Conservation (phyloP, 2,888 invertebrate genomes). For the Hirtodrosophila histrioides region DNA sequence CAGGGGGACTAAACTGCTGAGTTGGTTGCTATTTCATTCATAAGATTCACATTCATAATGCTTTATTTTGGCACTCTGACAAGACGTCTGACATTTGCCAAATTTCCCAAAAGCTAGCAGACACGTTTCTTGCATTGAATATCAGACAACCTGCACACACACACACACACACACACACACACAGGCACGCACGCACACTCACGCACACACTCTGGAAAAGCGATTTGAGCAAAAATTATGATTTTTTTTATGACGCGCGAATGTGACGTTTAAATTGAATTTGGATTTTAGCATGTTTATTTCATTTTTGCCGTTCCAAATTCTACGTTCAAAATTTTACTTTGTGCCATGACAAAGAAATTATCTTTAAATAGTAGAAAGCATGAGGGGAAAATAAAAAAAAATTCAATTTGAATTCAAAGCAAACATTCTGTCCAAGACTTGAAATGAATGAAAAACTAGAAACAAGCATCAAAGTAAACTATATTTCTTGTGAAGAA, state of each 20-base stretch:
- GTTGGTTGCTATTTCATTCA: constrained; percentile 58
- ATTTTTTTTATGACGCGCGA: constrained; percentile 52
- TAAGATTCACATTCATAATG: constrained; percentile 29
- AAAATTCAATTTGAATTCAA: background rate
- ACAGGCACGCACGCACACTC: too few species aligned
- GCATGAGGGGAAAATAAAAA: background rate
- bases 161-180: background rate
- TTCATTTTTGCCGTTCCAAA: constrained; percentile 21
- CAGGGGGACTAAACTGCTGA: constrained; percentile 33
- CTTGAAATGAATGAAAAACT: background rate
- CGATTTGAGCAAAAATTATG: constrained; percentile 46
- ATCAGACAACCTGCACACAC: constrained; percentile 31
- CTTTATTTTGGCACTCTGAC: constrained; percentile 51
- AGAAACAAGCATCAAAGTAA: too few species aligned
- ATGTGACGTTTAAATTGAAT: constrained; percentile 65
- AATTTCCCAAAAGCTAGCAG: constrained; percentile 52
- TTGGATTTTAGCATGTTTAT: constrained; percentile 51
- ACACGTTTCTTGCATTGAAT: constrained; percentile 74
- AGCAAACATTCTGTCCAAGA: background rate
- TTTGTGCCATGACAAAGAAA: constrained; percentile 14
- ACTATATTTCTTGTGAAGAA: too few species aligned
- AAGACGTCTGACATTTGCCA: constrained; percentile 63
- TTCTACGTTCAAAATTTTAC: constrained; percentile 18
- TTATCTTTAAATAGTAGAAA: constrained; percentile 32
- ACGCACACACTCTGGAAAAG: background rate